phyloP scores from a whole-genome alignment of 2,113 vertebrate genomes.

The Columbina picui region DNA sequence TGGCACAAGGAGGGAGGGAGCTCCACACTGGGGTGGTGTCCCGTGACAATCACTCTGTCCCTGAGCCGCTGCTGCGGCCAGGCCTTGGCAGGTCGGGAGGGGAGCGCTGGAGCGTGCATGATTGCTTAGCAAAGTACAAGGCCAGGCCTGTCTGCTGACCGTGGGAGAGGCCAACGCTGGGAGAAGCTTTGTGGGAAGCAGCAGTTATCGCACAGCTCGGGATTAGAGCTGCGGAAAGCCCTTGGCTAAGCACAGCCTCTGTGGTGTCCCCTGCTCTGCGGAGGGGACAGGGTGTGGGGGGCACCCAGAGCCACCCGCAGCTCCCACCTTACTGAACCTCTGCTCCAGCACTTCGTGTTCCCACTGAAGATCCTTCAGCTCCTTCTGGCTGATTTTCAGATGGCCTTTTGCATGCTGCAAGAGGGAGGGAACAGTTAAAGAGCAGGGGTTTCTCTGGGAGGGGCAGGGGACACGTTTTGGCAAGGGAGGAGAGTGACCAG shows the following conservation, averaged over 20 bases:
- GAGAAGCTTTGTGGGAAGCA: not conserved
- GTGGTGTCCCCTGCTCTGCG: not conserved
- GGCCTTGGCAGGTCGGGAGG: not conserved
- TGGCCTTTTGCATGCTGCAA: constrained; percentile 76
- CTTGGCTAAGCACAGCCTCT: not conserved
- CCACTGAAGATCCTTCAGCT: constrained; percentile 81
- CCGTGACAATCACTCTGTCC: not conserved
- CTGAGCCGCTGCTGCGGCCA: not conserved
- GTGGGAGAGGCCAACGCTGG: constrained; percentile 3
- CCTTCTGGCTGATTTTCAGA: constrained; percentile 78
- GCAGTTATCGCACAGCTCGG: not conserved
- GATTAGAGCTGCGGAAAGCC: constrained; percentile 6
- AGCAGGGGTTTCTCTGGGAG: not conserved
- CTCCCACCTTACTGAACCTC: constrained; percentile 83
- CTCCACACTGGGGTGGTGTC: not conserved
- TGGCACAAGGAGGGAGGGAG: rapidly evolving
- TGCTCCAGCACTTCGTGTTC: constrained; percentile 85
- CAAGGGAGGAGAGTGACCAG: not conserved
- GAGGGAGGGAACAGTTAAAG: not conserved
- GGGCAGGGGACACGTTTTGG: not conserved
- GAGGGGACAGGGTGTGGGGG: not conserved
- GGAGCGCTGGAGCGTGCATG: not conserved
- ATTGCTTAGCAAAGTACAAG: constrained; percentile 14
- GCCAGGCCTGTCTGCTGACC: constrained; percentile 41
- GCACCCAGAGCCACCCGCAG: not conserved